phyloP scores from a whole-genome alignment of 1,140 invertebrate species.

The Aphelenchoides besseyi region DNA sequence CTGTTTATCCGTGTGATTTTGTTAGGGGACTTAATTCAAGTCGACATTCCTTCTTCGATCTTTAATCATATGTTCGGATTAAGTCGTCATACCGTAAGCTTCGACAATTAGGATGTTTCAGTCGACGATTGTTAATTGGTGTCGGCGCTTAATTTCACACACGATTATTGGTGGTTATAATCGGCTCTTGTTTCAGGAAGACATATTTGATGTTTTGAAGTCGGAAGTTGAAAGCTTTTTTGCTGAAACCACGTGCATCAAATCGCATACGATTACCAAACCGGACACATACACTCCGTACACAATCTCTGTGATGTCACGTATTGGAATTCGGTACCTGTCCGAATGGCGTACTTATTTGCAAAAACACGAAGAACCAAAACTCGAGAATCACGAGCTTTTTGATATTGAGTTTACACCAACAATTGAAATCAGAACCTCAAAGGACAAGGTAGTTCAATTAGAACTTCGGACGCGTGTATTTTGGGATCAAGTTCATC shows the following conservation, averaged over 20 bases:
- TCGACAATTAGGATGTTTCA: too few species aligned
- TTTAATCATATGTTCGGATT: too few species aligned
- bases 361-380: background rate
- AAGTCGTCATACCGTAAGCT: too few species aligned
- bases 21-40: too few species aligned
- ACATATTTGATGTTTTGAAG: background rate
- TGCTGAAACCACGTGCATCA: background rate
- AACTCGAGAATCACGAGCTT: background rate
- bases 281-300: background rate
- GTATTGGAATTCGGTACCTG: background rate
- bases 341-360: background rate
- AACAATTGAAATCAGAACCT: background rate
- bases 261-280: background rate
- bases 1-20: too few species aligned
- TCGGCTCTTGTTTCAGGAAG: background rate
- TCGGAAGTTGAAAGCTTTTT: background rate
- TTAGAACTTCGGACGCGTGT: background rate
- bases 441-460: background rate
- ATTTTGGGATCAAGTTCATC: background rate
- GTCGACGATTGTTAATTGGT: too few species aligned
- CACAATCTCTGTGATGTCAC: background rate
- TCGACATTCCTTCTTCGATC: too few species aligned
- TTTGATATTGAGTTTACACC: background rate
- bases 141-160: too few species aligned
- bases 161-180: too few species aligned